Conservation (phyloP, 2,113 vertebrate genomes). For the Coreoperca whiteheadi region DNA sequence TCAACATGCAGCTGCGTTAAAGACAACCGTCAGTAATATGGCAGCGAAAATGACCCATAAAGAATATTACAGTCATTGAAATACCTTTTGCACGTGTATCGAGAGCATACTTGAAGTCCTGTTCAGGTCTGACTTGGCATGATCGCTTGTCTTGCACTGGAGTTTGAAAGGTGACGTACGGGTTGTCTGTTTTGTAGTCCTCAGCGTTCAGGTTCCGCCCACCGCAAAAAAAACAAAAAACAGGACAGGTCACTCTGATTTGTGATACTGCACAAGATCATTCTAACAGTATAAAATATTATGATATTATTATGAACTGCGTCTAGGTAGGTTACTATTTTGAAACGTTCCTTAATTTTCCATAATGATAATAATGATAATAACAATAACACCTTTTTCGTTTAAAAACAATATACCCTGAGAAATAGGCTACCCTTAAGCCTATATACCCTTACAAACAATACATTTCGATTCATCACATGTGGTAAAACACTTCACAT, state of each 20-base stretch:
- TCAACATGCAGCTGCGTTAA: background rate
- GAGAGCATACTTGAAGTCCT: slow-evolving; percentile 61
- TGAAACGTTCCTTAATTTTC: background rate
- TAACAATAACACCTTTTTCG: background rate
- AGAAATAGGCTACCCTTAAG: no score
- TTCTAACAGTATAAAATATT: no score
- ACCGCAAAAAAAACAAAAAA: background rate
- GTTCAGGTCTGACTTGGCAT: slow-evolving; percentile 62
- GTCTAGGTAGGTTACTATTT: background rate
- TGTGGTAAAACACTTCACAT: background rate
- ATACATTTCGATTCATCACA: background rate
- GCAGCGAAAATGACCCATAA: rapidly evolving
- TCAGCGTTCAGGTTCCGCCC: slow-evolving; percentile 62
- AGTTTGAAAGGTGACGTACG: slow-evolving; percentile 64
- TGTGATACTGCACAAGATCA: background rate
- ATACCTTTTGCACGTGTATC: slow-evolving; percentile 47
- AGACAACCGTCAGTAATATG: background rate
- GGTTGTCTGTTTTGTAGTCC: slow-evolving; percentile 52
- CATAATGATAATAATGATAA: background rate
- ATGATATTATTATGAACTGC: no score
- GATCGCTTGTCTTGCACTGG: slow-evolving; percentile 47
- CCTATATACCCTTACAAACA: background rate
- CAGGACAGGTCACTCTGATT: background rate
- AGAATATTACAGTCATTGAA: background rate
- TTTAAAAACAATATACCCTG: background rate